Evolutionary conservation across 1,140 invertebrate species (phyloP).

Genomic region (Tigriopus japonicus): DNA sequence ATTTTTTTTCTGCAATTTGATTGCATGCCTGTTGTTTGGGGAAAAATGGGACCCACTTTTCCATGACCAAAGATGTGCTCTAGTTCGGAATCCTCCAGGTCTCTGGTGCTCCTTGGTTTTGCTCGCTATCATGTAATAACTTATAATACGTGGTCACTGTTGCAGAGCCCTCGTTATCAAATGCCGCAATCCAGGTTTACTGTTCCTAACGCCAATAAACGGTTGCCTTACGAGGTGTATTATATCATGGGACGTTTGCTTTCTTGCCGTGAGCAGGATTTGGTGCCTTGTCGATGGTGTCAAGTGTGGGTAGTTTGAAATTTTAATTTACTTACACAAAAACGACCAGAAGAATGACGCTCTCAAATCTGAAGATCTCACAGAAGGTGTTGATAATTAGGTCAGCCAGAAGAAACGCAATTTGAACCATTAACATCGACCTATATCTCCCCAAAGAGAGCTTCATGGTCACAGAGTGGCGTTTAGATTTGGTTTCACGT

Average conservation of each 20-base stretch:
- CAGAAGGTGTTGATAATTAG: constrained; percentile 1
- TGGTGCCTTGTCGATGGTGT: neutral
- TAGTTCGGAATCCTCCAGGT: no score
- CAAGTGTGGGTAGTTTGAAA: neutral
- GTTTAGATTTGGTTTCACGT: no score
- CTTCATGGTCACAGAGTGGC: neutral
- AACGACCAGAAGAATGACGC: constrained; percentile 10
- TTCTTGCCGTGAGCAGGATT: neutral
- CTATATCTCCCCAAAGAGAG: neutral
- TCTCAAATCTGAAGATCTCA: constrained; percentile 9
- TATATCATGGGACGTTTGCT: neutral
- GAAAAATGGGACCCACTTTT: no score
- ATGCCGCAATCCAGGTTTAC: neutral
- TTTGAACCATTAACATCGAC: neutral
- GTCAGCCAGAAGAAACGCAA: neutral
- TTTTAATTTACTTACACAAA: neutral
- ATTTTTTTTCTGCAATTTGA: no score
- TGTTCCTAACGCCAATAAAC: neutral
- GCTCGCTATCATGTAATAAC: no score
- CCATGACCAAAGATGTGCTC: no score
- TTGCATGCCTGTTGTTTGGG: no score
- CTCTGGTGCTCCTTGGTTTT: no score
- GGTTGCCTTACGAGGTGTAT: neutral
- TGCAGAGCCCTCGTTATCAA: neutral
- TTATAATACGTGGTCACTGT: no score